These are phyloP conservation scores for Mercenaria mercenaria DNA, from an alignment of 1,140 invertebrate genomes.

Conservation along the genomic window DNA sequence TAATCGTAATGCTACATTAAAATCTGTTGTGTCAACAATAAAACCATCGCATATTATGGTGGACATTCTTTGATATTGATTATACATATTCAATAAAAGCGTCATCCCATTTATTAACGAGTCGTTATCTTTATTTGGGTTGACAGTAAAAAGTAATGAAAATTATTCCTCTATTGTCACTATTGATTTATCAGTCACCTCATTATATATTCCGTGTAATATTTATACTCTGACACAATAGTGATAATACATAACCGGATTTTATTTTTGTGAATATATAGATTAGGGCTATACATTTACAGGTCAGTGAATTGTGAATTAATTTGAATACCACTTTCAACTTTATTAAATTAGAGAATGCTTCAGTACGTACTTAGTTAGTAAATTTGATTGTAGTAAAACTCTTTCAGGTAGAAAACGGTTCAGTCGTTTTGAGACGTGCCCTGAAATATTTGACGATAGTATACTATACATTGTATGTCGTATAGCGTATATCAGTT, in stretches of 20 bases:
- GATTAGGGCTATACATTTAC: neutral
- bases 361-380: neutral
- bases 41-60: no score
- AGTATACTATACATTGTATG: constrained; percentile 19
- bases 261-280: neutral
- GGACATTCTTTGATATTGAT: no score
- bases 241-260: neutral
- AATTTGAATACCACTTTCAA: neutral
- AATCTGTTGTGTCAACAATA: neutral
- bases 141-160: neutral
- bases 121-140: neutral
- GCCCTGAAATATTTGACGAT: constrained; percentile 12
- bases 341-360: neutral
- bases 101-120: neutral
- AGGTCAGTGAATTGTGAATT: constrained; percentile 33
- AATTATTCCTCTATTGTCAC: neutral
- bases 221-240: neutral
- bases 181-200: neutral
- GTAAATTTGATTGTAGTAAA: neutral
- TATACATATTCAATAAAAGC: constrained; percentile 12
- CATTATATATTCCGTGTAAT: neutral
- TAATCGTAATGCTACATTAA: neutral
- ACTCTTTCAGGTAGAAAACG: neutral
- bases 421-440: constrained; percentile 3
- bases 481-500: neutral